Evolutionary conservation across 1,140 invertebrate species (phyloP).

Genomic region (Tigriopus japonicus): DNA sequence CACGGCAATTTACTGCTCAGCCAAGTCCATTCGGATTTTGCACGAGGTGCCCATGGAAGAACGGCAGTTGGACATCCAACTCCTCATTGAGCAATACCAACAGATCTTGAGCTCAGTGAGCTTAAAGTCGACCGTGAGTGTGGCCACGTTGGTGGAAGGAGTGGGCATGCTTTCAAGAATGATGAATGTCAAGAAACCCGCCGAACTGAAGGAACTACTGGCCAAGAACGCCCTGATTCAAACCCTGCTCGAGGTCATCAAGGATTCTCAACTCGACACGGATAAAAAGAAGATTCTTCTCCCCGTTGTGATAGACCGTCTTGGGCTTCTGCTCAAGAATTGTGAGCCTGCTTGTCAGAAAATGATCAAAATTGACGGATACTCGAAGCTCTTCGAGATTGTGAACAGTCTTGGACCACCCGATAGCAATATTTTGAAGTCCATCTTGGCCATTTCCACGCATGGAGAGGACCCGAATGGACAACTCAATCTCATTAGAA

Average conservation of each 20-base stretch:
- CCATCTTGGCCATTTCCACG: not conserved
- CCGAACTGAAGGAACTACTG: not conserved
- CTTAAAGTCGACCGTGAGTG: not conserved
- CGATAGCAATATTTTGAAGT: conserved; percentile 7
- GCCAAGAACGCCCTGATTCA: not conserved
- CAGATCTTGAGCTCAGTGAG: conserved; percentile 2
- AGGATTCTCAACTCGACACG: not conserved
- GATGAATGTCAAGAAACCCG: not conserved
- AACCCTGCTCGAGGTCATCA: not conserved
- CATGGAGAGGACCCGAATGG: conserved; percentile 14
- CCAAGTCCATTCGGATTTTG: conserved; percentile 29
- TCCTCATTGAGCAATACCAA: conserved; percentile 28
- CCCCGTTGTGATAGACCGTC: conserved; percentile 7
- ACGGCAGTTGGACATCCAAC: conserved; percentile 38
- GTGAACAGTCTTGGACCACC: not conserved
- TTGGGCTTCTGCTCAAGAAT: not conserved
- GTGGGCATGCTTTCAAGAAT: not conserved
- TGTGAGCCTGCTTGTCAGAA: not conserved
- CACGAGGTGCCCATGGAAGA: conserved; percentile 20
- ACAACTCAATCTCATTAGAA: conserved; percentile 18
- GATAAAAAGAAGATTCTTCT: not conserved
- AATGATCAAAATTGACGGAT: conserved; percentile 24
- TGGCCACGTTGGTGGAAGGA: conserved; percentile 5
- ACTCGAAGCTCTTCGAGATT: conserved; percentile 17
- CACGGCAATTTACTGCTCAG: conserved; percentile 34